phyloP scores from a whole-genome alignment of 2,888 invertebrate genomes.

The Hirtodrosophila alboralis region DNA sequence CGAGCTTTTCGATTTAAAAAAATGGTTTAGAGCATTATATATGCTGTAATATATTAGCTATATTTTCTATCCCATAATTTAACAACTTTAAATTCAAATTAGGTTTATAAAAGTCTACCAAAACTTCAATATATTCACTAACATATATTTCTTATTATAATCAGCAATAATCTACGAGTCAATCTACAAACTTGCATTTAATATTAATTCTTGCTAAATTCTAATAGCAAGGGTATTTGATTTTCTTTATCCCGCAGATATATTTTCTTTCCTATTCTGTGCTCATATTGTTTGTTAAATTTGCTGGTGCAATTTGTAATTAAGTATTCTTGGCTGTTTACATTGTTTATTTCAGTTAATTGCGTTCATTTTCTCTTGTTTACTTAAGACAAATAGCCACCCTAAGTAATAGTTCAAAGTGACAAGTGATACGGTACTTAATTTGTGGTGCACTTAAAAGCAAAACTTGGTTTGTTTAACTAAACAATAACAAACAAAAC shows the following conservation, averaged over 20 bases:
- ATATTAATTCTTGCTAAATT: too few species aligned
- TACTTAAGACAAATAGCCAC: constrained; percentile 20
- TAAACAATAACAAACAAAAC: neutral
- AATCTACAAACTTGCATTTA: too few species aligned
- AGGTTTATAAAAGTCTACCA: too few species aligned
- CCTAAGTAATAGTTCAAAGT: neutral
- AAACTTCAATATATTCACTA: too few species aligned
- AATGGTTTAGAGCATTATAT: too few species aligned
- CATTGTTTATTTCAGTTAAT: constrained; percentile 29
- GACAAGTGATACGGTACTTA: neutral
- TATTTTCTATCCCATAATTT: too few species aligned
- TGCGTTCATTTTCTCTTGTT: constrained; percentile 26
- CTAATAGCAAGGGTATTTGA: constrained; percentile 4
- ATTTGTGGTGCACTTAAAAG: neutral
- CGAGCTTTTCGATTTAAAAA: too few species aligned
- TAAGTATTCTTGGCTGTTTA: constrained; percentile 15
- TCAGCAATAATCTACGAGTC: too few species aligned
- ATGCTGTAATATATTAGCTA: too few species aligned
- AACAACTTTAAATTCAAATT: too few species aligned
- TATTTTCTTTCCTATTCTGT: neutral
- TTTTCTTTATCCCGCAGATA: neutral
- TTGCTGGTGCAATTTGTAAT: constrained; percentile 8
- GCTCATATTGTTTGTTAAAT: constrained; percentile 4
- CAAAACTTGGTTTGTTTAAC: neutral
- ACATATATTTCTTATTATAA: too few species aligned